Conservation (phyloP, 2,113 vertebrate species). For the Gymnarchus niloticus region DNA sequence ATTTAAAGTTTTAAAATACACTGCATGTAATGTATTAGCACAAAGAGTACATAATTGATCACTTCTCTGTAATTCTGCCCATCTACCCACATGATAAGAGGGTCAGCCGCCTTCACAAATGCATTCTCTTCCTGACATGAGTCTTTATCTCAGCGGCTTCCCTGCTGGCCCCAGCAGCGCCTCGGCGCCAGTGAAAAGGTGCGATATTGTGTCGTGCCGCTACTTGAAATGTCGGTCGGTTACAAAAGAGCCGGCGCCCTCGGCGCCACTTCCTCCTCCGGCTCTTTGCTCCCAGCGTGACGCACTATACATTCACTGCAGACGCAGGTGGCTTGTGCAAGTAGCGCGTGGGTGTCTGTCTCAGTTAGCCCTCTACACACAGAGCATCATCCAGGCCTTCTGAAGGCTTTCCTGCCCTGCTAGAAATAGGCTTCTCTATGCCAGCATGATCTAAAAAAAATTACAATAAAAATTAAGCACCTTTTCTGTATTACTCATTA, state of each 20-base stretch:
- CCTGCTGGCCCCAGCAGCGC: constrained; percentile 50
- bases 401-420: neutral
- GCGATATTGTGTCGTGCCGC: constrained; percentile 73
- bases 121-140: constrained; percentile 43
- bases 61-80: neutral
- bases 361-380: constrained; percentile 37
- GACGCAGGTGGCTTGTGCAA: constrained; percentile 60
- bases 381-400: constrained; percentile 11
- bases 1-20: neutral
- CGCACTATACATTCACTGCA: constrained; percentile 61
- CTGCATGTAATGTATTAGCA: neutral
- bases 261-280: constrained; percentile 44
- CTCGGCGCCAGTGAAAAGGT: neutral
- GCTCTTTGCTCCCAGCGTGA: constrained; percentile 59
- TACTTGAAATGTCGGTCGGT: constrained; percentile 71
- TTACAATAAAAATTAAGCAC: constrained; percentile 11
- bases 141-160: constrained; percentile 54
- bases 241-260: constrained; percentile 61
- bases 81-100: neutral
- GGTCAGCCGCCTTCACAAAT: neutral
- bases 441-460: constrained; percentile 27
- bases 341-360: constrained; percentile 45
- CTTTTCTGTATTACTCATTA: neutral
- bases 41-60: neutral
- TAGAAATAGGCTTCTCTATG: neutral